Evolutionary conservation across 2,113 vertebrate species (phyloP).

Genomic region (Tychaedon coryphoeus): DNA sequence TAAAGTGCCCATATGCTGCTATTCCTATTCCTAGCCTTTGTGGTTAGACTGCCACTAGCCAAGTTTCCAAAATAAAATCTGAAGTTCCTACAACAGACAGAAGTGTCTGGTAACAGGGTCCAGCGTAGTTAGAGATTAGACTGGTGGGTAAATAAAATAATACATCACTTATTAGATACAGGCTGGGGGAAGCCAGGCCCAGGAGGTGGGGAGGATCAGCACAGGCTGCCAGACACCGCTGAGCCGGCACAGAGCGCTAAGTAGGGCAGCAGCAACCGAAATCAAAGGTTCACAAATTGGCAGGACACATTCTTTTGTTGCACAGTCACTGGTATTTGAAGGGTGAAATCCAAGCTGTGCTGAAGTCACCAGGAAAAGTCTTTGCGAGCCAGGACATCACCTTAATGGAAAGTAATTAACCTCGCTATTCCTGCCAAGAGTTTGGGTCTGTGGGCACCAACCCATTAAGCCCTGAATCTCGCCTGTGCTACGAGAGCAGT

Average conservation of each 20-base stretch:
- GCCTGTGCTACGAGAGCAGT: not conserved
- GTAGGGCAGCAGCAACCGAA: not conserved
- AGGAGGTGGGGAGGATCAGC: not conserved
- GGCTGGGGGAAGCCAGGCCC: not conserved
- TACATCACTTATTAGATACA: not conserved
- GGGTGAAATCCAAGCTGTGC: constrained; percentile 13
- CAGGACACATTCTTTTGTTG: constrained; percentile 33
- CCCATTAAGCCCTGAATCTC: not conserved
- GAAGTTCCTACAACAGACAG: constrained; percentile 9
- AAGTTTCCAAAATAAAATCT: constrained; percentile 57
- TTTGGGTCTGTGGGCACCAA: not conserved
- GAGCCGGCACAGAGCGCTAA: not conserved
- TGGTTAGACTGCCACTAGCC: constrained; percentile 6
- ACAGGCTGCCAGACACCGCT: not conserved
- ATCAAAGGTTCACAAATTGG: constrained; percentile 31
- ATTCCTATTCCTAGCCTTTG: constrained; percentile 3
- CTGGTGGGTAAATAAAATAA: constrained; percentile 30
- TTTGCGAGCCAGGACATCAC: constrained; percentile 13
- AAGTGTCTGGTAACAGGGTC: not conserved
- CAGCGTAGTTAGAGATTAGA: not conserved
- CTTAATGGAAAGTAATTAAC: constrained; percentile 59
- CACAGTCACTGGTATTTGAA: not conserved
- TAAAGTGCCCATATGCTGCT: not conserved
- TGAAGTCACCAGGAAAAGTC: constrained; percentile 26
- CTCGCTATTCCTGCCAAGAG: not conserved